Evolutionary conservation across 2,113 vertebrate genomes (phyloP), one percentile per base, ranked within the genome.

Genomic region (Symphodus melops): DNA sequence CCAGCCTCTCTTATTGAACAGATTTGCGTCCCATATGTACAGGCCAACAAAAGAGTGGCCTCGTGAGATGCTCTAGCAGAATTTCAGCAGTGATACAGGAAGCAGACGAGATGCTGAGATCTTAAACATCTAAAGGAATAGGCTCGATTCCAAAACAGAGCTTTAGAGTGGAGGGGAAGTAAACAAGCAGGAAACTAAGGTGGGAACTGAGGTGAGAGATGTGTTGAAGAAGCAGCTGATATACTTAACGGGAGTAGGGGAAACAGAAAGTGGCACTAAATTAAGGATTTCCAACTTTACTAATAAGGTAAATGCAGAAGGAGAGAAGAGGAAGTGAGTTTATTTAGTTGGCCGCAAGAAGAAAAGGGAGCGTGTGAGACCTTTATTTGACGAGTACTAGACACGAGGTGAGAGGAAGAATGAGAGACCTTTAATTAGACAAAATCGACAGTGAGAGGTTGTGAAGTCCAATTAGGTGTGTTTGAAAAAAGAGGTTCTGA

Each of bases 381-480:
- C 84, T 89, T 91, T 88, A 83, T 82, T 82, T 86, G 86, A 88
- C 75, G 53, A 76, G 75, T 68, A 85, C 79, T 49, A 79, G 90
- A 88, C 85, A 57, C 5, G 48, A 83, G 86, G 75, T 82, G 81
- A 88, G 79, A 74, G 74, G 63, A 85, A 88, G 88, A 92, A 90
- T 86, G 84, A 90, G 86, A 92, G 83, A 85, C 86, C 88, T 91
- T 92, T 94, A 93, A 94, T 94, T 93, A 93, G 91, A 89, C 78
- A 86, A 89, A 81, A 90, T 88, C 63, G 76, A 90, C 83, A 92
- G 85, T 81, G 79, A 89, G 80, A 89, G 86, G 86, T 88, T 86
- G 89, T 88, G 88, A 90, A 88, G 87, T 92, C 90, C 92, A 94
- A 94, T 94, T 92, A 91, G 91, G 83, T 68, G 62, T 56, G 81